Conservation (phyloP, 2,797 vertebrate genomes). For the Prionace glauca region DNA sequence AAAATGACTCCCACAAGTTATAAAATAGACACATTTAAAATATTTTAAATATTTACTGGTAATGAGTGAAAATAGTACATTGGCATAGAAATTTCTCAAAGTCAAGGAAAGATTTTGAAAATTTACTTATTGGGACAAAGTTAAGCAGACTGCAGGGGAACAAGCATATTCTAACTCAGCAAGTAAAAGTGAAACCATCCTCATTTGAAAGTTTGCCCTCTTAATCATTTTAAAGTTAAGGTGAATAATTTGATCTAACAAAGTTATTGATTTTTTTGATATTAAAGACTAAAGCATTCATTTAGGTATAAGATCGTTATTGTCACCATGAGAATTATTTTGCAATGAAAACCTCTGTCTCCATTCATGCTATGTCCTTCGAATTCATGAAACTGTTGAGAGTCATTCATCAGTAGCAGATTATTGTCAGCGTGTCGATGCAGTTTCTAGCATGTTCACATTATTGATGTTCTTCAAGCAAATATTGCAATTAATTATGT, state of each 20-base stretch:
- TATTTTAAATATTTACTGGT: background rate
- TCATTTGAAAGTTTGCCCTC: background rate
- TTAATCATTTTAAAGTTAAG: background rate
- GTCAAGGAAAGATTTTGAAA: background rate
- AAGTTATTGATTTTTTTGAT: background rate
- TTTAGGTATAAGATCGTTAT: background rate
- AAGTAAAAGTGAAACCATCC: background rate
- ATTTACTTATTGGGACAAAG: background rate
- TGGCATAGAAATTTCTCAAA: background rate
- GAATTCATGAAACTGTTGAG: background rate
- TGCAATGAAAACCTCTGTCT: background rate
- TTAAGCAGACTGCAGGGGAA: background rate
- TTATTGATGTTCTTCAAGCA: slow-evolving; percentile 37
- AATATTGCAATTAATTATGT: slow-evolving; percentile 31
- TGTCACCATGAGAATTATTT: background rate
- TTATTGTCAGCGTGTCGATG: slow-evolving; percentile 7
- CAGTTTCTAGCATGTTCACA: slow-evolving; percentile 1
- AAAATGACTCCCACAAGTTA: background rate
- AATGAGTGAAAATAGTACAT: background rate
- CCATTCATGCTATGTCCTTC: background rate
- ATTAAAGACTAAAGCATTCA: background rate
- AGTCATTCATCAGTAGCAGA: slow-evolving; percentile 20
- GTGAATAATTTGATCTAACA: background rate
- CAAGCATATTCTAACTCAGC: background rate
- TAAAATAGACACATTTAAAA: background rate